Conservation (phyloP, 2,888 invertebrate genomes). For the Oxycera nigricornis region DNA sequence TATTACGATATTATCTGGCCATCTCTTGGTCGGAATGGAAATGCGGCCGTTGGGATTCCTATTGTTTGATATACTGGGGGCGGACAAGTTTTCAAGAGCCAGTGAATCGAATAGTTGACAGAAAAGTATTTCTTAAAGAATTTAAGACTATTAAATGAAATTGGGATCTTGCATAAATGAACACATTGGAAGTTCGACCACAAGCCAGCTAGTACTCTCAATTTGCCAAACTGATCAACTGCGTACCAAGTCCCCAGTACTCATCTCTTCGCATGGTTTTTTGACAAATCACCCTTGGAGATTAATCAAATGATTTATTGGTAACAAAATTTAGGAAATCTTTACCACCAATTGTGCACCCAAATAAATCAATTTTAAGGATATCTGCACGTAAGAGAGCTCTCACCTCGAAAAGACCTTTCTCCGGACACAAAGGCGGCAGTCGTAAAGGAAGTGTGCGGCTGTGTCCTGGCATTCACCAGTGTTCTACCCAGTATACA, state of each 20-base stretch:
- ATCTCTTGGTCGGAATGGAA: neutral
- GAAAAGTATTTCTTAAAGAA: too few species aligned
- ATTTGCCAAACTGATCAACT: too few species aligned
- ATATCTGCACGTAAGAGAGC: conserved; percentile 25
- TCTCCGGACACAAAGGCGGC: conserved; percentile 7
- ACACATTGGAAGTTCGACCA: too few species aligned
- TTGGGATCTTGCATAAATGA: too few species aligned
- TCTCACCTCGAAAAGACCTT: conserved; percentile 19
- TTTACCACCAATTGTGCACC: conserved; percentile 48
- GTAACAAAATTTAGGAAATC: conserved; percentile 45
- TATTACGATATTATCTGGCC: neutral
- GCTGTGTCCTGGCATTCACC: neutral
- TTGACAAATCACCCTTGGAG: conserved; percentile 46
- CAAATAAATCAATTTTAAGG: conserved; percentile 47
- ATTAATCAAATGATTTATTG: conserved; percentile 44
- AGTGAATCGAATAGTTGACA: too few species aligned
- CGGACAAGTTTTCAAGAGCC: too few species aligned
- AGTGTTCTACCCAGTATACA: conserved; percentile 18
- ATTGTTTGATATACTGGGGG: too few species aligned
- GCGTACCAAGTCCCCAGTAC: neutral
- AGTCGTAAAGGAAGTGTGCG: neutral
- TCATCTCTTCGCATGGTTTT: conserved; percentile 12
- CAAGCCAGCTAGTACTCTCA: too few species aligned
- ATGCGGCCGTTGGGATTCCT: neutral
- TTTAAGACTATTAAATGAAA: too few species aligned